Base-by-base conservation (phyloP, 1,140 invertebrate genomes). In the Caenorhabditis inopinata region DNA sequence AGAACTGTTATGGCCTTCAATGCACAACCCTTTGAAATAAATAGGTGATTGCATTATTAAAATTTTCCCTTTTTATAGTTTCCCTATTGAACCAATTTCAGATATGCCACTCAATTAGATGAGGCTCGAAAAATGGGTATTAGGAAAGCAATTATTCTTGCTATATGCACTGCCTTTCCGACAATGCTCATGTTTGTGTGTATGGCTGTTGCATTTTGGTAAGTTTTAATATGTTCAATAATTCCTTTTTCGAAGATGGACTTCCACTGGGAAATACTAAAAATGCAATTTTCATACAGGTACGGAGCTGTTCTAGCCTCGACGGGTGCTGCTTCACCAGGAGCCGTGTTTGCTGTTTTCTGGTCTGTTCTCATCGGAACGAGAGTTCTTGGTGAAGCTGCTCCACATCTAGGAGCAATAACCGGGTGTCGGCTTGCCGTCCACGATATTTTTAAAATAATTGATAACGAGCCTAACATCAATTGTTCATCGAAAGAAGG, bases 321-420 rank as follows among this genome's bases (percentile, higher is more conserved):
- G 0, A 89, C 92, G 14, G 91, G 92, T 4, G 74, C 48, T 16
- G 89, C 76, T 90, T 93, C 92, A 0, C 92, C 93, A 0, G 93
- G 92, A 1, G 92, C 92, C 2, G 88, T 93, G 7, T 92, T 93
- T 77, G 91, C 92, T 21, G 93, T 93, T 89, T 91, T 95, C 84
- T 95, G 95, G 87, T 92, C 93, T 42, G 93, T 96, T 0, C 89
- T 96, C 42, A 93, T 93, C 85, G 94, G 93, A 4, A 93, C 94
- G 0, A 94, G 95, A 89, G 94, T 93, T 85, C 90, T 96, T 7
- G 93, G 94, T 46, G 92, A 95, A 85, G 92, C 94, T 2, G 92
- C 93, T 11, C 94, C 95, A 0, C 93, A 93, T 85, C 85, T 95
- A 0, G 93, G 94, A 85, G 91, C 92, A 3, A 93, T 96, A 86